phyloP scores from a whole-genome alignment of 2,888 invertebrate species.

The Drosophila paranaensis region DNA sequence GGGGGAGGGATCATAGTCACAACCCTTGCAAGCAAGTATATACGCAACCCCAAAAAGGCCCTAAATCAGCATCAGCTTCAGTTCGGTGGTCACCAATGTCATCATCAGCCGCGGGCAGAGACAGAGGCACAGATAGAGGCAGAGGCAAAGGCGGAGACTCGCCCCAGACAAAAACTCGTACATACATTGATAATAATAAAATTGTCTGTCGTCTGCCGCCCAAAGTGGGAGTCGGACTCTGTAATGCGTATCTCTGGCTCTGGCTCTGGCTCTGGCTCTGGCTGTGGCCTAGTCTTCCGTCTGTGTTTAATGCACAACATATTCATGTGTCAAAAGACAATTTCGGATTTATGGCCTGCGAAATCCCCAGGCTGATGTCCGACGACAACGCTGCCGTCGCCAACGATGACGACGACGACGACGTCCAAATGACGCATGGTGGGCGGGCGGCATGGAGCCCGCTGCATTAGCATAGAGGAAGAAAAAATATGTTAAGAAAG shows the following conservation, averaged over 20 bases:
- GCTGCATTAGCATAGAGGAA: conserved; percentile 46
- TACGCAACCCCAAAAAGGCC: conserved; percentile 20
- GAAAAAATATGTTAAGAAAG: conserved; percentile 79
- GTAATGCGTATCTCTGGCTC: conserved; percentile 7
- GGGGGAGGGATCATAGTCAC: conserved; percentile 6
- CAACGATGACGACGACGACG: conserved; percentile 12
- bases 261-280: conserved; percentile 30
- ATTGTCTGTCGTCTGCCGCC: conserved; percentile 64
- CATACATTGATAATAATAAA: conserved; percentile 75
- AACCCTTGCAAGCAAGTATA: conserved; percentile 37
- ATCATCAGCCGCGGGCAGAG: conserved; percentile 58
- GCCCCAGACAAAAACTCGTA: conserved; percentile 30
- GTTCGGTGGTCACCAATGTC: conserved; percentile 72
- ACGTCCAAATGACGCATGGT: conserved; percentile 63
- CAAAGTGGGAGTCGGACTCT: conserved; percentile 21
- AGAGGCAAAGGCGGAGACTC: conserved; percentile 4
- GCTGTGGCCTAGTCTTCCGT: conserved; percentile 50
- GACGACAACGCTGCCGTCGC: conserved; percentile 21
- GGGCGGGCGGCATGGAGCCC: conserved; percentile 36
- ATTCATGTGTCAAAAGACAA: conserved; percentile 83
- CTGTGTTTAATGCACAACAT: conserved; percentile 80
- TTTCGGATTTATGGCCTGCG: conserved; percentile 80
- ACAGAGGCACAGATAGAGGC: conserved; percentile 10
- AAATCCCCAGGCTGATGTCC: conserved; percentile 60
- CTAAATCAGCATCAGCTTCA: conserved; percentile 62